phyloP scores from a whole-genome alignment of 2,113 vertebrate genomes.

The Grammomys dolichurus region DNA sequence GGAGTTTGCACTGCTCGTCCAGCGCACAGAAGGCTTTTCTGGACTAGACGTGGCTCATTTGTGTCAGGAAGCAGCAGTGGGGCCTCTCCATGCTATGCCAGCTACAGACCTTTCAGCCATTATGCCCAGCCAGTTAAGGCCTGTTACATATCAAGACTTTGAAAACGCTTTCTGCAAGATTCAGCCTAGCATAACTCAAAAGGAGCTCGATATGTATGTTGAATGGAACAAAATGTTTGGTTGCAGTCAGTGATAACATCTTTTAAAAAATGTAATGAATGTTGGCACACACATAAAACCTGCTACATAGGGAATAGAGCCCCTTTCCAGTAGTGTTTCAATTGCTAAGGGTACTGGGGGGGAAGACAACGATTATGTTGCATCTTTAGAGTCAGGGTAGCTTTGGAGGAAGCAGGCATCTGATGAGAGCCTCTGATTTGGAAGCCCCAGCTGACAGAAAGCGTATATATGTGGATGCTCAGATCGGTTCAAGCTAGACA shows the following conservation, averaged over 20 bases:
- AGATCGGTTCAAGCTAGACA: slow-evolving; percentile 90
- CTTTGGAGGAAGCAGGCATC: slow-evolving; percentile 91
- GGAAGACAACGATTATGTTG: slow-evolving; percentile 89
- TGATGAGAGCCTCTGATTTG: slow-evolving; percentile 89
- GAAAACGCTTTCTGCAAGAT: slow-evolving; percentile 99
- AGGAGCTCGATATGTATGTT: slow-evolving; percentile 98
- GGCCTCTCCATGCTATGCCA: slow-evolving; percentile 95
- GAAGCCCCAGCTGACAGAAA: slow-evolving; percentile 90
- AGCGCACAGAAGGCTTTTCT: slow-evolving; percentile 99
- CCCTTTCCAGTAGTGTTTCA: slow-evolving; percentile 91
- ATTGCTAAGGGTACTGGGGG: slow-evolving; percentile 87
- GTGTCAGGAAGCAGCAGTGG: slow-evolving; percentile 97
- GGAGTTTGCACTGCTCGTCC: slow-evolving; percentile 98
- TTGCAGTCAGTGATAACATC: slow-evolving; percentile 95
- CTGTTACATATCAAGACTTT: slow-evolving; percentile 99
- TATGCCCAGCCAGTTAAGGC: slow-evolving; percentile 97
- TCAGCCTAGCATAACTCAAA: slow-evolving; percentile 99
- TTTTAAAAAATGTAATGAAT: slow-evolving; percentile 87
- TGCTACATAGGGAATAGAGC: slow-evolving; percentile 89
- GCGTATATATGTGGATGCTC: slow-evolving; percentile 89
- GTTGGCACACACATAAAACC: slow-evolving; percentile 89
- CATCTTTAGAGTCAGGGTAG: slow-evolving; percentile 90
- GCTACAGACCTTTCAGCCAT: slow-evolving; percentile 95
- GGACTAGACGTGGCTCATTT: slow-evolving; percentile 97
- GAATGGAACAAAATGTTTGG: slow-evolving; percentile 99